These are phyloP conservation scores for Diachrysia chrysitis DNA, from an alignment of 2,888 invertebrate species.

Conservation along the genomic window DNA sequence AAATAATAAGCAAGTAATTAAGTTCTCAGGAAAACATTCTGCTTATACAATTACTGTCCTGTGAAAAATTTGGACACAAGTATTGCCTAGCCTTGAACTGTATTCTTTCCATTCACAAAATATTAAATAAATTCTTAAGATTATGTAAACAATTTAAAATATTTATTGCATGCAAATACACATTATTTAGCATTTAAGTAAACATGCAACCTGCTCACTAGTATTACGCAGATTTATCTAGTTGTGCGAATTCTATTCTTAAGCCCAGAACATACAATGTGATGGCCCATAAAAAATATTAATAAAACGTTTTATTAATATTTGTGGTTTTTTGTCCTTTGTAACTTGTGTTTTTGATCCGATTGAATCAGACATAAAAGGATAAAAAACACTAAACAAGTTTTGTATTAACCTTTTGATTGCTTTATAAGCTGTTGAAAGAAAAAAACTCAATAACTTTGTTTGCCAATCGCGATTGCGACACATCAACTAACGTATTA, in stretches of 20 bases:
- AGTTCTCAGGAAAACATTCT: slow-evolving; percentile 9
- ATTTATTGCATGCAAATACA: neutral
- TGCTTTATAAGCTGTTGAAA: no score
- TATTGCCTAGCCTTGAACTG: slow-evolving; percentile 10
- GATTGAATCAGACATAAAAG: no score
- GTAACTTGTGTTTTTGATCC: no score
- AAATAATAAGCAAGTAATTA: neutral
- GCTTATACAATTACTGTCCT: slow-evolving; percentile 8
- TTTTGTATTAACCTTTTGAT: no score
- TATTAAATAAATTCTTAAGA: neutral
- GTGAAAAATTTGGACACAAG: slow-evolving; percentile 10
- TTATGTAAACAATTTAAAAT: neutral
- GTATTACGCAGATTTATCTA: neutral
- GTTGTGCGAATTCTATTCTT: no score
- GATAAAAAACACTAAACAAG: no score
- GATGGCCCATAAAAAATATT: no score
- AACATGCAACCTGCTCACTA: neutral
- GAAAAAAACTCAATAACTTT: no score
- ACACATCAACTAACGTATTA: neutral
- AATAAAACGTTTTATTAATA: no score
- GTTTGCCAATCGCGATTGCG: neutral
- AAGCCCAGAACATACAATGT: no score
- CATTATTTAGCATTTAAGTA: neutral
- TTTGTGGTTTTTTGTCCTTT: no score
- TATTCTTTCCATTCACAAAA: slow-evolving; percentile 1